Percentiles rank a stretch among this genome's conserved stretches.
Conservation (phyloP, 2,113 vertebrate species). For the Cricetomys ansorgei region DNA sequence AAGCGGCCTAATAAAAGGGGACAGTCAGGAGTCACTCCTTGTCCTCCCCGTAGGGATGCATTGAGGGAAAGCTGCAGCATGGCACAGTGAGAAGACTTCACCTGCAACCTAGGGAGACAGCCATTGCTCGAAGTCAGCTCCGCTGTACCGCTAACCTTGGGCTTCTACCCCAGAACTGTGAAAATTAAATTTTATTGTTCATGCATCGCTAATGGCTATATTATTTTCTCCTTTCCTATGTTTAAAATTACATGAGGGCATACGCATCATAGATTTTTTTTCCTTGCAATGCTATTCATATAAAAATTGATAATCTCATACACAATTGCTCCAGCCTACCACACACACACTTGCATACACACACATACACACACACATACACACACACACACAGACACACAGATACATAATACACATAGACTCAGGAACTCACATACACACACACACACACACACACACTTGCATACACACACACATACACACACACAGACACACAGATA, state of each 20-base stretch:
- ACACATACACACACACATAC: not conserved
- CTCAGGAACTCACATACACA: not conserved
- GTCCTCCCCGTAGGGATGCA: not conserved
- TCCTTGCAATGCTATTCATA: not conserved
- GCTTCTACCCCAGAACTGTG: not conserved
- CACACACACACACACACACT: not conserved
- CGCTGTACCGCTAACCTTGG: too few species aligned
- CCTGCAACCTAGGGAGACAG: not conserved
- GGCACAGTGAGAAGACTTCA: not conserved
- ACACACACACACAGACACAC: not conserved
- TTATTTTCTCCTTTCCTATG: not conserved
- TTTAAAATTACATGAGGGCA: not conserved
- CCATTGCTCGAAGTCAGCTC: not conserved
- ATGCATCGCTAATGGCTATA: not conserved
- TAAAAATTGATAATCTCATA: not conserved
- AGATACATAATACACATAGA: not conserved
- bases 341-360: not conserved
- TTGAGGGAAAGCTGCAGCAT: not conserved
- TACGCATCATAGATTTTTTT: not conserved
- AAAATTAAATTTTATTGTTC: not conserved
- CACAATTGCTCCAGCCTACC: not conserved
- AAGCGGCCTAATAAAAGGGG: not conserved
- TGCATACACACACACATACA: not conserved
- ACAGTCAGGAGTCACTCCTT: not conserved
- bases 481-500: not conserved